phyloP scores from a whole-genome alignment of 2,888 invertebrate species.

The Nomada lathburiana region DNA sequence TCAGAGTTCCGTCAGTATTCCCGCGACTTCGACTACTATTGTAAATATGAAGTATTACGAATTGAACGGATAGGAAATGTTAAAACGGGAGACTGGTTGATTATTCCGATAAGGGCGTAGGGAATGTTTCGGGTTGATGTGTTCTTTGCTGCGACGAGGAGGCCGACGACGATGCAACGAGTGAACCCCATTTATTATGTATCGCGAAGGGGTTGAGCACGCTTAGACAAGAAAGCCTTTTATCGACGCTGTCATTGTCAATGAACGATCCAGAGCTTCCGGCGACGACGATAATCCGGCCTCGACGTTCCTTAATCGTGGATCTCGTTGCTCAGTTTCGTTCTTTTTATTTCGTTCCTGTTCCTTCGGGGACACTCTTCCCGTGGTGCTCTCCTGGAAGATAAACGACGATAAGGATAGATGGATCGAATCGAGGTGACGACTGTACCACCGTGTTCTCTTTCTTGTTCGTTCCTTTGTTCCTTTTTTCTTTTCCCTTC shows the following conservation, averaged over 20 bases:
- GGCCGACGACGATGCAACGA: conserved; percentile 40
- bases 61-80: neutral
- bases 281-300: conserved; percentile 48
- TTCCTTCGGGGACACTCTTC: neutral
- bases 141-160: conserved; percentile 8
- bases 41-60: conserved; percentile 54
- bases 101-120: neutral
- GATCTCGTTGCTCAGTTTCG: conserved; percentile 41
- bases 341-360: neutral
- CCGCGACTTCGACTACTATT: conserved; percentile 32
- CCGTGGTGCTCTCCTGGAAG: conserved; percentile 3
- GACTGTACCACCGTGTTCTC: neutral
- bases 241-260: conserved; percentile 36
- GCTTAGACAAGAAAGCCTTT: conserved; percentile 37
- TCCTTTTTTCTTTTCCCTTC: too few species aligned
- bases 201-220: conserved; percentile 9
- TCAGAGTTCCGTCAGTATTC: conserved; percentile 37
- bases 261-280: conserved; percentile 29
- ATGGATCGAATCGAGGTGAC: conserved; percentile 15
- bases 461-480: neutral
- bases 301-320: conserved; percentile 48
- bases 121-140: conserved; percentile 5
- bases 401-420: conserved; percentile 3
- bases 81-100: neutral
- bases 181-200: conserved; percentile 19